Evolutionary conservation across 2,797 vertebrate species (phyloP), one percentile per base, ranked within the genome.

Genomic region (Falco cherrug): DNA sequence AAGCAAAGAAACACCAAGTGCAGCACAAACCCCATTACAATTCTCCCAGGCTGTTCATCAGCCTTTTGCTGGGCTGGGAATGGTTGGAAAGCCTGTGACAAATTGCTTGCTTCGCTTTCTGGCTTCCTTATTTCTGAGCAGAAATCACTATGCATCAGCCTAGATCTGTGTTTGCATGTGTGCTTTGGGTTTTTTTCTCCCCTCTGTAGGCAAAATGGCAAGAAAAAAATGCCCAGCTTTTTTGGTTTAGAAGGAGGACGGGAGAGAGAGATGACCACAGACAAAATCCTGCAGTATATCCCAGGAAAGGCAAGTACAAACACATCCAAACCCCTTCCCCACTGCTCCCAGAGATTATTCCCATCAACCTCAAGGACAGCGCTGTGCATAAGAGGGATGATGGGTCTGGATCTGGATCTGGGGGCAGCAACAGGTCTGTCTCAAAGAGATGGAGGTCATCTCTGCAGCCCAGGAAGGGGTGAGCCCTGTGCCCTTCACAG

Each of bases 201-300:
- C 7, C 56, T 88, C 78, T 81, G 10, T 76, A 98, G 98, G 68
- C 97, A 98, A 95, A 98, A 98, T 16, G 94, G 97, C 75, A 87
- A 97, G 43, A 98, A 98, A 79, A 98, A 95, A 68, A 96, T 97
- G 73, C 97, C 97, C 18, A 95, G 96, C 89, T 96, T 98, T 73
- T 98, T 98, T 39, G 97, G 98, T 45, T 47, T 93, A 2, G 98
- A 98, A 57, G 96, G 95, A 31, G 75, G 91, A 19, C 90, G 59
- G 5, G 97, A 97, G 41, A 92, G 97, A 84, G 98, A 98, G 51
- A 87, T 87, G 2, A 83, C 93, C 5, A 87, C 98, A 2, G 98
- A 98, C 84, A 98, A 97, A 95, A 98, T 98, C 94, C 98, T 98
- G 91, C 96, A 97, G 87, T 98, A 98, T 64, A 97, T 98, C 39